Evolutionary conservation across 1,140 invertebrate genomes (phyloP).

Genomic region (Pogonomyrmex barbatus): DNA sequence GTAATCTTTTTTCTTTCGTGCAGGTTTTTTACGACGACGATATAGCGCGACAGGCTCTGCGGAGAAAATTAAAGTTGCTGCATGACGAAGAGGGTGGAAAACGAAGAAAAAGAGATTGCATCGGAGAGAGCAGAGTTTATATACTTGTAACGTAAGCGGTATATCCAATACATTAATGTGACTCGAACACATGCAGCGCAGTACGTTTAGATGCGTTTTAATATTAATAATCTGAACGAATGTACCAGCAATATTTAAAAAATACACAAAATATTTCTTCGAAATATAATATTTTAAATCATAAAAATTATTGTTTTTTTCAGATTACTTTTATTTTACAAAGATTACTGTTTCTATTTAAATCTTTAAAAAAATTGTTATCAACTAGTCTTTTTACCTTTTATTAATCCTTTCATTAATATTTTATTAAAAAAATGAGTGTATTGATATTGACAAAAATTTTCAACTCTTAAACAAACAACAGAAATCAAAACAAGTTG

Average conservation of each 20-base stretch:
- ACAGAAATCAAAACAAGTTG: background rate
- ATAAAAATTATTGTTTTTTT: background rate
- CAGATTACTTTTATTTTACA: background rate
- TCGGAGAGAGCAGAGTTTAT: background rate
- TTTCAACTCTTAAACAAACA: background rate
- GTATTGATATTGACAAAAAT: background rate
- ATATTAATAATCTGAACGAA: background rate
- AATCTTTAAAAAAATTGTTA: background rate
- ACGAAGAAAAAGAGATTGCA: slow-evolving; percentile 53
- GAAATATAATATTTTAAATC: background rate
- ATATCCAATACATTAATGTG: slow-evolving; percentile 1
- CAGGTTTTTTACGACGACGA: slow-evolving; percentile 51
- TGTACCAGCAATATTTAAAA: background rate
- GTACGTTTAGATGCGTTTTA: background rate
- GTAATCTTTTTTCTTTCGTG: slow-evolving; percentile 44
- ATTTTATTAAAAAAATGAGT: background rate
- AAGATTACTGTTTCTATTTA: background rate
- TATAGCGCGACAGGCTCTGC: slow-evolving; percentile 19
- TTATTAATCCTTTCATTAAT: background rate
- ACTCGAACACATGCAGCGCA: background rate
- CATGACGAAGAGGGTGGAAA: slow-evolving; percentile 7
- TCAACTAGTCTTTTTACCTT: background rate
- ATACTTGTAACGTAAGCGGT: background rate
- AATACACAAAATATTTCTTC: background rate
- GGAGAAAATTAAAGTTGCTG: slow-evolving; percentile 55